These are phyloP conservation scores for Mesoclemmys tuberculata DNA, from an alignment of 2,113 vertebrate species.

Conservation along the genomic window DNA sequence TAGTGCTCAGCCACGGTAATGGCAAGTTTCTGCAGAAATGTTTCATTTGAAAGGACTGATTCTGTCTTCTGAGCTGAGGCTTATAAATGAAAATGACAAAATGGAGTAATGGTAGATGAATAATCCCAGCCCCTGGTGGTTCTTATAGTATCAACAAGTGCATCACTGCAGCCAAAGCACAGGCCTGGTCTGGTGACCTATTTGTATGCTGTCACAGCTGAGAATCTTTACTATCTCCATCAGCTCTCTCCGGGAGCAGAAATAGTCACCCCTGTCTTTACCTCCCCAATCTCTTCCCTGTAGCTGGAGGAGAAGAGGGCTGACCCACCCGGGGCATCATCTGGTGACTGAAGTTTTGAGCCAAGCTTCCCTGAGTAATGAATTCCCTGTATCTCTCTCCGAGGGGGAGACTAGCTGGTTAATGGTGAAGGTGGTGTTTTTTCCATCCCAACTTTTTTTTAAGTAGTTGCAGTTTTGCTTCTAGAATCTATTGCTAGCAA, in stretches of 20 bases:
- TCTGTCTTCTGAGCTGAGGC: not conserved
- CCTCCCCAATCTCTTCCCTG: not conserved
- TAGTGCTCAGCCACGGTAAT: constrained; percentile 45
- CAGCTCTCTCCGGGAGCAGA: not conserved
- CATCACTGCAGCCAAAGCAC: accelerated
- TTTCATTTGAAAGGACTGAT: accelerated
- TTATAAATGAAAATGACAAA: accelerated
- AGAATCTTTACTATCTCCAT: not conserved
- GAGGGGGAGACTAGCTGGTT: not conserved
- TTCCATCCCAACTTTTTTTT: not conserved
- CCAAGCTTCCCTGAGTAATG: not conserved
- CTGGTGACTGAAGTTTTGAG: not conserved
- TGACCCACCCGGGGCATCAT: not conserved
- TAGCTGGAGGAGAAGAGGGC: not conserved
- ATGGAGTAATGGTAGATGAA: accelerated
- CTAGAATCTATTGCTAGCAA: not conserved
- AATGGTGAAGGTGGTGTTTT: not conserved
- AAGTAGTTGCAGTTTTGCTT: not conserved
- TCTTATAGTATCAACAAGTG: not conserved
- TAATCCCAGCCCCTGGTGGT: accelerated
- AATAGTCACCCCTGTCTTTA: accelerated
- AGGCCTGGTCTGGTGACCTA: accelerated
- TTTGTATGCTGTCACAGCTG: not conserved
- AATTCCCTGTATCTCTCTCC: not conserved
- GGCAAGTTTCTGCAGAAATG: not conserved